These are phyloP conservation scores for Dolichopus griseipennis DNA, from an alignment of 2,888 invertebrate genomes.

Conservation along the genomic window DNA sequence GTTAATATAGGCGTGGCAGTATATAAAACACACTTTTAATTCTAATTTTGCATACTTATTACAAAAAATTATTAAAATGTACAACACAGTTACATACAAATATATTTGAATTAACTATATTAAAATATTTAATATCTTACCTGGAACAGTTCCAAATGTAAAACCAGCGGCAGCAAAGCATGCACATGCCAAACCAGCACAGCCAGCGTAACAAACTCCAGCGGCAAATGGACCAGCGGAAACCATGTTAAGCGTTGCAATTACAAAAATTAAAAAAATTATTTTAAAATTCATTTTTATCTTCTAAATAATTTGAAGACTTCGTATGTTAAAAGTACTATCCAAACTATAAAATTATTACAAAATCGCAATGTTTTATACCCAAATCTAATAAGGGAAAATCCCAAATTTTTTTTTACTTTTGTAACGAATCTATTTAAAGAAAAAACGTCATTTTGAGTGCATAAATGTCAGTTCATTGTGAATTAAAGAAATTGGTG, in stretches of 20 bases:
- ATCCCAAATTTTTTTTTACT: too few relatives aligned
- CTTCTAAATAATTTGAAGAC: background rate
- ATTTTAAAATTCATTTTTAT: background rate
- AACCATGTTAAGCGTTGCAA: background rate
- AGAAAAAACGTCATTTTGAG: too few relatives aligned
- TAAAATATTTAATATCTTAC: background rate
- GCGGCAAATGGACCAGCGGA: background rate
- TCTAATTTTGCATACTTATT: too few relatives aligned
- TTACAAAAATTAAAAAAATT: background rate
- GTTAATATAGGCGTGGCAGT: too few relatives aligned
- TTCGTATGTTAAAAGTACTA: background rate
- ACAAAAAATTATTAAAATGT: too few relatives aligned
- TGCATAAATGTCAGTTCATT: too few relatives aligned
- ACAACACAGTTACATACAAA: too few relatives aligned
- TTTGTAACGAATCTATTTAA: too few relatives aligned
- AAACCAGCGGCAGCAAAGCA: background rate
- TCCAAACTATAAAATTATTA: background rate
- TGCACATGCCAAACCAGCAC: background rate
- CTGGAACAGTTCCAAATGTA: conserved; percentile 3
- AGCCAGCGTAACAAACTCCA: background rate
- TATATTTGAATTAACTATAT: background rate
- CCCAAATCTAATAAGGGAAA: too few relatives aligned
- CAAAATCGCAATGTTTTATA: background rate
- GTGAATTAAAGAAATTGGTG: too few relatives aligned
- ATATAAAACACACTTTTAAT: too few relatives aligned